Base-by-base conservation (phyloP, 2,888 invertebrate species). In the Leptopilina syphax region DNA sequence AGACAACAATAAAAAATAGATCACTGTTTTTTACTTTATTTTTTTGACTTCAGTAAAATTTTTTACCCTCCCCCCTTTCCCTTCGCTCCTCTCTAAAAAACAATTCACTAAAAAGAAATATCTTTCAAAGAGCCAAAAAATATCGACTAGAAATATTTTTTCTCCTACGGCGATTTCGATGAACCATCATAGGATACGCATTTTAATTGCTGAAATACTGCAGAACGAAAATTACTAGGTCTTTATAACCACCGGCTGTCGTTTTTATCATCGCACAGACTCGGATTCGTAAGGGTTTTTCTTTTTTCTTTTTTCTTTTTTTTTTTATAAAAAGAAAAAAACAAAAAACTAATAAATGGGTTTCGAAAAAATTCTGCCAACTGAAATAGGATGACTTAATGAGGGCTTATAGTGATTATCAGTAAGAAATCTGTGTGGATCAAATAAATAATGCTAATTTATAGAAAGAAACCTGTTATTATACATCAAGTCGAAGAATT, bases 221-320 rank as follows among this genome's bases (percentile, higher is more conserved):
- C 82, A 83, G 83, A 85, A 84, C 84, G 86, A 85, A 87, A 89
- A 88, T 89, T 88, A 87, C 87, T 87, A 87, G 85, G 85, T 84
- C 85, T 87, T 84, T 87, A 50, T 50, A 88, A 89, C 86, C 87
- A 87, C 87, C 81, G 88, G 86, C 87, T 88, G 88, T 89, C 86
- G 82, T 84, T 70, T 83, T 50, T 84, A 85, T 85, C 85, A 77
- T 78, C 50, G 76, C 73, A 77, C 63, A 63, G 41, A 77, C 63
- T 67, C 50, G 1, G 47, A 44, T 78, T 76, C 77, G 67, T 79
- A 73, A 54, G 73, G 57, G 73, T 57, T 73, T 34, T 27, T 34
- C 3, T 1, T 34, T 34, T 34, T 34, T 44, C 44, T 50, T 50
- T 73, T 73, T n/a, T n/a, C 2, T 34, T 34, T 34, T 34, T 34